These are phyloP conservation scores for Cinclus cinclus DNA, from an alignment of 2,113 vertebrate genomes.

Conservation along the genomic window DNA sequence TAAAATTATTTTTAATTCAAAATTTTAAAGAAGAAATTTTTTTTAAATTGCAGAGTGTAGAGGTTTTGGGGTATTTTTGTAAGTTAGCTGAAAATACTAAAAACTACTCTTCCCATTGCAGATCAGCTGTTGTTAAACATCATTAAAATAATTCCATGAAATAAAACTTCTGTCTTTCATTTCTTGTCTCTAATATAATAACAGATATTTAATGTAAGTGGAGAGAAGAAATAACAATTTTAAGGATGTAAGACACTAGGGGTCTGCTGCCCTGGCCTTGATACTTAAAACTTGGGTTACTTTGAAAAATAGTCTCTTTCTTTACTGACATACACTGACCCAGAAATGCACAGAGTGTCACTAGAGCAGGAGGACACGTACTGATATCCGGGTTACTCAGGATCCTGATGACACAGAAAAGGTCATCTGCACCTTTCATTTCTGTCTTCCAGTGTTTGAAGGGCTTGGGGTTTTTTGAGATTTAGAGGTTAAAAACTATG, in stretches of 20 bases:
- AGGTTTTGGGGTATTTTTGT: not conserved
- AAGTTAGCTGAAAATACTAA: not conserved
- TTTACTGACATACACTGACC: accelerated
- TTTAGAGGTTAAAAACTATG: not conserved
- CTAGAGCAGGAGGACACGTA: not conserved
- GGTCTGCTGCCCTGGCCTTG: not conserved
- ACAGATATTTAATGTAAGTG: not conserved
- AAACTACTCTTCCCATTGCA: not conserved
- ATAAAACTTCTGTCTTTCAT: not conserved
- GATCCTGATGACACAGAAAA: not conserved
- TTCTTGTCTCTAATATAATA: not conserved
- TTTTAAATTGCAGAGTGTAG: not conserved
- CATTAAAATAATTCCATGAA: not conserved
- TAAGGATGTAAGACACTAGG: not conserved
- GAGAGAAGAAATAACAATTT: not conserved
- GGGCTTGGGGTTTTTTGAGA: not conserved
- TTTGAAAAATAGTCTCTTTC: not conserved
- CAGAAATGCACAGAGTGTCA: not conserved
- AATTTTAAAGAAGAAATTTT: not conserved
- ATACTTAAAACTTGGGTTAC: not conserved
- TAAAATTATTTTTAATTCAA: not conserved
- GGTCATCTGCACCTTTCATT: not conserved
- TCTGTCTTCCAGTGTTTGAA: not conserved
- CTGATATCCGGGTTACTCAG: accelerated
- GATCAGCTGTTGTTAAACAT: not conserved